Conservation (phyloP, 2,797 vertebrate genomes). For the Jordanella pulchra region DNA sequence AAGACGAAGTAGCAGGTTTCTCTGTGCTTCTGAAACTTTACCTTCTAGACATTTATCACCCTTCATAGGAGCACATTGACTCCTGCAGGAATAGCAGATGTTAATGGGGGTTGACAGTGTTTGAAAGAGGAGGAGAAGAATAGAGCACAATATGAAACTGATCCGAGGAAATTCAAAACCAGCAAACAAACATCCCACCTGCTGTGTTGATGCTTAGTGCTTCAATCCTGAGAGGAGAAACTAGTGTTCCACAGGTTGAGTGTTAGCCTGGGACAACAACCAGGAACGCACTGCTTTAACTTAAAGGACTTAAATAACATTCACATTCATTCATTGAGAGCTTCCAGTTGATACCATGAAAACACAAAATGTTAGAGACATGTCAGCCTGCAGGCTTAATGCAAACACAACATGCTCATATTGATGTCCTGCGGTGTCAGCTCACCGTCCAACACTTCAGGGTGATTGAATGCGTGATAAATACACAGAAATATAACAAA, state of each 20-base stretch:
- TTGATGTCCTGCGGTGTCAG: slow-evolving; percentile 13
- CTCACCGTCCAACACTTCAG: slow-evolving; percentile 48
- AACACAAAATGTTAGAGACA: background rate
- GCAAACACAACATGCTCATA: slow-evolving; percentile 23
- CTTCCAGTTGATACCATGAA: slow-evolving; percentile 25
- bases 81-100: background rate
- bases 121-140: background rate
- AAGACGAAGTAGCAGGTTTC: background rate
- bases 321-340: slow-evolving; percentile 24
- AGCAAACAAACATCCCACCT: background rate
- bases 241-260: slow-evolving; percentile 3
- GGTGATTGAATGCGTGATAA: slow-evolving; percentile 24
- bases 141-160: background rate
- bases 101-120: no score
- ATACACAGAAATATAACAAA: slow-evolving; percentile 23
- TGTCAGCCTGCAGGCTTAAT: slow-evolving; percentile 1
- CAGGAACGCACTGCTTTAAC: slow-evolving; percentile 1
- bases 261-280: background rate
- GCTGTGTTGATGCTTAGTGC: background rate
- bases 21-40: no score
- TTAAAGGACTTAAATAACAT: slow-evolving; percentile 24
- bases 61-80: background rate
- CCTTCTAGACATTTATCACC: no score
- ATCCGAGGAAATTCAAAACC: background rate
- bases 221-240: slow-evolving; percentile 32